A percentile compares a stretch with the other conserved stretches of the same genome.
Conservation (phyloP, 2,113 vertebrate species). For the Alethe castanea region DNA sequence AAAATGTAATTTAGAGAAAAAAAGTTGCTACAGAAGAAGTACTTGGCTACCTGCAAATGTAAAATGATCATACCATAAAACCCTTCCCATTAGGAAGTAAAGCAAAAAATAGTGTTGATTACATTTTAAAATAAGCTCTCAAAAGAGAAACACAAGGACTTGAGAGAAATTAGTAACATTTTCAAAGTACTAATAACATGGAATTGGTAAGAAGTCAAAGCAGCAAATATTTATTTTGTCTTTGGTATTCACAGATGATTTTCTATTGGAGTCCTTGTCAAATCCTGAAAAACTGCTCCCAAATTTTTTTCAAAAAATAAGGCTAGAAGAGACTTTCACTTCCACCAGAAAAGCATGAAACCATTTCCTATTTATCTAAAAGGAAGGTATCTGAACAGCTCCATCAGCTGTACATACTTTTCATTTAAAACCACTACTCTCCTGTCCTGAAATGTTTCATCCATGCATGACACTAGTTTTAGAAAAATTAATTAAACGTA, state of each 20-base stretch:
- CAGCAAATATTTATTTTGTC: background rate
- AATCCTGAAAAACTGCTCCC: background rate
- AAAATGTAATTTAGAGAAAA: background rate
- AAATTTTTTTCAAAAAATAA: background rate
- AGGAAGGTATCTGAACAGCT: background rate
- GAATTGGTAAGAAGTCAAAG: background rate
- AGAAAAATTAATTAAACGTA: background rate
- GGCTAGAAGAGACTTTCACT: background rate
- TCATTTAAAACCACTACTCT: background rate
- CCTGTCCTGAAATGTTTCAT: background rate
- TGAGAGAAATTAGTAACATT: background rate
- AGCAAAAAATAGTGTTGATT: background rate
- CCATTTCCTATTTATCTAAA: background rate
- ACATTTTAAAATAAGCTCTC: background rate
- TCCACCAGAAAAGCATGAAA: background rate
- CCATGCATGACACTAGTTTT: background rate
- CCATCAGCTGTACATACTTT: background rate
- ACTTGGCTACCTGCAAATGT: background rate
- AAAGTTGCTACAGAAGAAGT: background rate
- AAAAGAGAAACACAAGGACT: background rate
- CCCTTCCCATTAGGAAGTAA: background rate
- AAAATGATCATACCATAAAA: background rate
- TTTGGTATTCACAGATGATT: background rate
- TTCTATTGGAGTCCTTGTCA: background rate
- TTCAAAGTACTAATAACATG: background rate